Base-by-base conservation (phyloP, 2,888 invertebrate genomes). In the Dryomyza anilis region DNA sequence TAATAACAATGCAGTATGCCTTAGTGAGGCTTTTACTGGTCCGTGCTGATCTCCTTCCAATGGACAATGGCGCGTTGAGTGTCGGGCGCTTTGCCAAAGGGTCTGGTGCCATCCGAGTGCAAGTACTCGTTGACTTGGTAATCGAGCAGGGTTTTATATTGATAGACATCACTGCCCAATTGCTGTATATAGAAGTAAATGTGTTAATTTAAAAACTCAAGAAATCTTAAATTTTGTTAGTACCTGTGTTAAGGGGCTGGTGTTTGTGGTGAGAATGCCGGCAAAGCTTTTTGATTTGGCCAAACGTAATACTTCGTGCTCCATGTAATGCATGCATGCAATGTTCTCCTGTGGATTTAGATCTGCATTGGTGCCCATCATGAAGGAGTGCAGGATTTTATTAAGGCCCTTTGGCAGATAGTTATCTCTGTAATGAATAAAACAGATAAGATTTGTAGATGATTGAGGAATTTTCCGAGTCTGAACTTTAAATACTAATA, bases 211-310 rank as follows among this genome's bases (percentile, higher is more conserved):
- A 33, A 56, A 12, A 39, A 55, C 14, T 27, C 2, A n/a, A 21
- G 3, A 6, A 30, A 48, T 30, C 29, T 10, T 19, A 10, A 2
- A 36, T 23, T 27, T n/a, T 16, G 25, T 64, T 10, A 7, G 78
- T 84, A 93, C 93, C 88, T 92, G 92, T 27, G 95, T 95, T n/a
- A 95, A 84, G 0, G 94, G 92, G 75, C 90, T 94, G 25, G 94
- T 94, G 78, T 95, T 95, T 3, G 94, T 94, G 2, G 95, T 94
- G 71, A 95, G 89, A 27, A 95, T 90, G 0, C 93, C 94, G 0
- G 84, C 83, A 79, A 91, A 95, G 7, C 87, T 83, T 62, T 88
- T 86, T 2, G 85, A 84, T 64, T 85, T 86, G 0, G 93, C 93
- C 10, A 92, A 73, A 52, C 85, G 84, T 69, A 93, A 82, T 3